Percentiles rank a stretch among this genome's conserved stretches.
Evolutionary conservation across 2,113 vertebrate species (phyloP).

Genomic region (Strigops habroptila): DNA sequence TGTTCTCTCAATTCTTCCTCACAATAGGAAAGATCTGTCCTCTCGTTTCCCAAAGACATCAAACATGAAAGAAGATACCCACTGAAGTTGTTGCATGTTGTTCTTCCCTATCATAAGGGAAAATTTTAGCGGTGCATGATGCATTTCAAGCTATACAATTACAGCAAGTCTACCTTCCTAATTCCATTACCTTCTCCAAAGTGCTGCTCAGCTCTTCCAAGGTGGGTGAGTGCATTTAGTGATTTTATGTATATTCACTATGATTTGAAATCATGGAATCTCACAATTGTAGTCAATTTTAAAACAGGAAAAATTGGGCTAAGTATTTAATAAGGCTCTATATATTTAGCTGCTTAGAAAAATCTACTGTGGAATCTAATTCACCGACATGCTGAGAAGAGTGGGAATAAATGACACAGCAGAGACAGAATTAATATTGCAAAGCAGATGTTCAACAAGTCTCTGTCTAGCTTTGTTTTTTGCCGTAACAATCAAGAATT

Average conservation of each 20-base stretch:
- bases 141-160: not conserved
- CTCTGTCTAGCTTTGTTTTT: not conserved
- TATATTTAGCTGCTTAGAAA: not conserved
- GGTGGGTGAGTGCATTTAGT: not conserved
- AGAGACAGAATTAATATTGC: not conserved
- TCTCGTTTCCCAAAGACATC: not conserved
- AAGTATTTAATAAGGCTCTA: not conserved
- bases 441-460: slow-evolving; percentile 36
- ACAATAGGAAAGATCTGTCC: not conserved
- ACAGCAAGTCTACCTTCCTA: not conserved
- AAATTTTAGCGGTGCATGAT: not conserved
- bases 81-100: not conserved
- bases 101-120: not conserved
- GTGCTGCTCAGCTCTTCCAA: not conserved
- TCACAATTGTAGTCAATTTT: not conserved
- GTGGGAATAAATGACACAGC: not conserved
- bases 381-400: not conserved
- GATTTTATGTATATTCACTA: not conserved
- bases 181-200: not conserved
- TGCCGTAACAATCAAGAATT: slow-evolving; percentile 16
- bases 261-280: not conserved
- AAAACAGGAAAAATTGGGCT: not conserved
- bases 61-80: not conserved
- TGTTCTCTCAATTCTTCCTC: not conserved
- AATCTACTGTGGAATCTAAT: not conserved